Percentiles rank a stretch among this genome's conserved stretches.
phyloP scores from a whole-genome alignment of 2,888 invertebrate species.

The Sinohyriopsis cumingii region DNA sequence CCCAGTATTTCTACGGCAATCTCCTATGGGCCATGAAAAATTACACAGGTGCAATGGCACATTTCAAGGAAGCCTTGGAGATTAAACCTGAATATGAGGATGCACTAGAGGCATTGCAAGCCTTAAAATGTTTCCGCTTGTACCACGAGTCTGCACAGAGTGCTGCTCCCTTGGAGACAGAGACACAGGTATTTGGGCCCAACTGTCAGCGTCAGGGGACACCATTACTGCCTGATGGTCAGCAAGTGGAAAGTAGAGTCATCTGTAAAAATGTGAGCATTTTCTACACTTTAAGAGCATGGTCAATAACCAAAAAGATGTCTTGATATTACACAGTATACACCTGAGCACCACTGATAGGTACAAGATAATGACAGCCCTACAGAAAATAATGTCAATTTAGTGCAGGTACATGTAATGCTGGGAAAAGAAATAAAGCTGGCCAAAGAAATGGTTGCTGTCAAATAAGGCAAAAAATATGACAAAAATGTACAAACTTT shows the following conservation, averaged over 20 bases:
- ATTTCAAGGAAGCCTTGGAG: slow-evolving; percentile 67
- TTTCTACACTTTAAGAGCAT: background rate
- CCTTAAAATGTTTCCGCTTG: slow-evolving; percentile 67
- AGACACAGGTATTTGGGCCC: slow-evolving; percentile 34
- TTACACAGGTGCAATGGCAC: slow-evolving; percentile 67
- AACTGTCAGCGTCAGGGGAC: slow-evolving; percentile 33
- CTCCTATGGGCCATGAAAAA: slow-evolving; percentile 80
- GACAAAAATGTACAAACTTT: too few relatives aligned
- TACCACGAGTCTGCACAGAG: slow-evolving; percentile 65
- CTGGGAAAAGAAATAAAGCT: too few relatives aligned
- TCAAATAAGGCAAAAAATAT: too few relatives aligned
- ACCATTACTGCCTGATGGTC: slow-evolving; percentile 5
- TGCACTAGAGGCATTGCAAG: slow-evolving; percentile 63
- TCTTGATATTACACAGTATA: too few relatives aligned
- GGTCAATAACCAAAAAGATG: too few relatives aligned
- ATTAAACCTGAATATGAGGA: slow-evolving; percentile 62
- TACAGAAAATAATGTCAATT: too few relatives aligned
- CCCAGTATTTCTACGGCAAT: slow-evolving; percentile 80
- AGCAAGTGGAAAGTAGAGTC: slow-evolving; percentile 63
- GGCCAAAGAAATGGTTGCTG: too few relatives aligned
- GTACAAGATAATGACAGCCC: too few relatives aligned
- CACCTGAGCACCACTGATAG: too few relatives aligned
- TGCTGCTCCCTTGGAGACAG: slow-evolving; percentile 55
- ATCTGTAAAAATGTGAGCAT: slow-evolving; percentile 66
- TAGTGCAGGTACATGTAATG: too few relatives aligned